Base-by-base conservation (phyloP, 37 sponge, comb jelly and placozoan species). In the Diacarnus erythraeanus region DNA sequence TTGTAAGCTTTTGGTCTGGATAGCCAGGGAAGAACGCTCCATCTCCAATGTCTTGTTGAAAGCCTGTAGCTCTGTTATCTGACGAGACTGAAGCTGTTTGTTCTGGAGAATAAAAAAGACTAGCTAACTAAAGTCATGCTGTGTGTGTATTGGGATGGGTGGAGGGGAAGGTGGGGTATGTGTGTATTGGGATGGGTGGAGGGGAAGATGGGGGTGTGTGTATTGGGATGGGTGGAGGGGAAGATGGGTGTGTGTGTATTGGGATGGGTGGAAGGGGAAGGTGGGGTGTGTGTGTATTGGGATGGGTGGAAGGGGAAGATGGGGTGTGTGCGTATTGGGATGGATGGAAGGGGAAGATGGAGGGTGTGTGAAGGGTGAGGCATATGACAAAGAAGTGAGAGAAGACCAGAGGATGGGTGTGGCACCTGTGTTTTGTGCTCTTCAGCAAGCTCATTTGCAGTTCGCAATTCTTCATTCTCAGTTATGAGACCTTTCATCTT, bases 391-490 rank as follows among this genome's bases (percentile, higher is more conserved):
- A n/a, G n/a, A n/a, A n/a, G n/a, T n/a, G n/a, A n/a, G n/a, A n/a
- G n/a, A n/a, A n/a, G n/a, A n/a, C n/a, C n/a, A n/a, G n/a, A n/a
- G n/a, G n/a, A n/a, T n/a, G n/a, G 43, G 23, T 20, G 25, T 56
- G 70, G 29, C 20, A 76, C 83, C 77, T 79, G 60, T 36, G 42
- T 76, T 67, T 21, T 67, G 18, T 68, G 64, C 21, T 47, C 64
- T 30, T 23, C 72, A 31, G 54, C 64, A 17, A 38, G 8, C 54
- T 75, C 67, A 26, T 21, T 71, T 38, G 76, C 60, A 1, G 67
- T 82, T 9, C 31, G 27, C 57, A 60, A 18, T 59, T 87, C 73
- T 33, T 81, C 82, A 54, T 69, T 70, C 58, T 81, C 88, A 40
- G 71, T 57, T 20, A 67, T 41, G 34, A 87, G 42, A 23, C 35